These are phyloP conservation scores for cattle (Bos taurus) DNA, from an alignment of 2,113 vertebrate species.

Conservation along the genomic window DNA sequence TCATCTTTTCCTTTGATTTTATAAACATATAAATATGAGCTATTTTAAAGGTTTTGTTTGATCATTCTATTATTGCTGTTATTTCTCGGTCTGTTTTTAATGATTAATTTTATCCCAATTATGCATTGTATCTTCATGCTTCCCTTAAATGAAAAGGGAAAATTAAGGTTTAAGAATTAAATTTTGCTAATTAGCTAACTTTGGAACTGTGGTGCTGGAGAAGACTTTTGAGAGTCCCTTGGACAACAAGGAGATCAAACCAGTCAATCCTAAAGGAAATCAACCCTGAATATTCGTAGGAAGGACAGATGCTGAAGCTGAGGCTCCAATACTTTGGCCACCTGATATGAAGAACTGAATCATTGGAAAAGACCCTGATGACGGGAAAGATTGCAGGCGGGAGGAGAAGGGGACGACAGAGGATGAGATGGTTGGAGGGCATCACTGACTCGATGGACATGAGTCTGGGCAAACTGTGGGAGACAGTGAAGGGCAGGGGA, in stretches of 20 bases:
- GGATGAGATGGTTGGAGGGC: neutral
- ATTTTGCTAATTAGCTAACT: neutral
- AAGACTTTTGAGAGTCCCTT: neutral
- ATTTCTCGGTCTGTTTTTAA: neutral
- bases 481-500: neutral
- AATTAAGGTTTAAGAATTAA: neutral
- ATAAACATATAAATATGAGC: neutral
- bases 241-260: neutral
- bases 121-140: neutral
- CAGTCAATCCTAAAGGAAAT: neutral
- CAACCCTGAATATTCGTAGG: neutral
- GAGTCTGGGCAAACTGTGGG: neutral
- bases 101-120: neutral
- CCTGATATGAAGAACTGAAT: neutral
- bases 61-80: neutral
- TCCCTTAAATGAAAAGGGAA: neutral
- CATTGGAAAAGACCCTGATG: neutral
- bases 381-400: neutral
- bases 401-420: neutral
- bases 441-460: rapidly evolving
- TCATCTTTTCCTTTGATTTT: neutral
- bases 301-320: neutral
- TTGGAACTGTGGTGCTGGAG: neutral
- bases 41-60: neutral
- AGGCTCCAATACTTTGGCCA: neutral